phyloP scores from a whole-genome alignment of 2,888 invertebrate genomes.

The Marronus borbonicus region DNA sequence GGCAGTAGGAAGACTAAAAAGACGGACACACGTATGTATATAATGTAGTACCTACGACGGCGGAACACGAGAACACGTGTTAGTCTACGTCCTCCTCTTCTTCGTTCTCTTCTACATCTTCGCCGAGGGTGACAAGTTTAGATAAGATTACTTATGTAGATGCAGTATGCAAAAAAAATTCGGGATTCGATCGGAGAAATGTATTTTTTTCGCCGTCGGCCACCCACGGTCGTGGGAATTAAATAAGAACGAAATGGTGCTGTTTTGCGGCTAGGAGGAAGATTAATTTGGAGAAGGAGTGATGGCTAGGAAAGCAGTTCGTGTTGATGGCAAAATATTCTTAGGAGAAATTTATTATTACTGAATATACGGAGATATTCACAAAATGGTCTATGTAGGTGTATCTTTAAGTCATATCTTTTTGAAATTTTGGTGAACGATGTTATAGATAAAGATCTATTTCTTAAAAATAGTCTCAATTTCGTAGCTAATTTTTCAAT shows the following conservation, averaged over 20 bases:
- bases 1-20: conserved; percentile 36
- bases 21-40: conserved; percentile 21
- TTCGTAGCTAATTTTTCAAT: no score
- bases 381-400: no score
- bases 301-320: no score
- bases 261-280: not conserved
- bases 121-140: conserved; percentile 60
- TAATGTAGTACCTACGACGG: conserved; percentile 5
- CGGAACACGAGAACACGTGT: conserved; percentile 36
- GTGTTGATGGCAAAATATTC: no score
- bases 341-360: no score
- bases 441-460: no score
- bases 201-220: not conserved
- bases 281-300: no score
- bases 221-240: conserved; percentile 29
- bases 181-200: conserved; percentile 17
- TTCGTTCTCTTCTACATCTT: conserved; percentile 47
- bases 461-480: no score
- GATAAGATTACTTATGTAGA: conserved; percentile 57
- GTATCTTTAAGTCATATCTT: no score
- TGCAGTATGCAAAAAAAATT: conserved; percentile 55
- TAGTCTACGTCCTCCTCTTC: conserved; percentile 23
- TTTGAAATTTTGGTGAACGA: no score
- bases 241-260: not conserved
- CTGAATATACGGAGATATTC: no score